Percentiles rank a stretch among this genome's conserved stretches.
These are phyloP conservation scores for Morinoia aosen DNA, from an alignment of 2,888 invertebrate genomes.

Conservation along the genomic window DNA sequence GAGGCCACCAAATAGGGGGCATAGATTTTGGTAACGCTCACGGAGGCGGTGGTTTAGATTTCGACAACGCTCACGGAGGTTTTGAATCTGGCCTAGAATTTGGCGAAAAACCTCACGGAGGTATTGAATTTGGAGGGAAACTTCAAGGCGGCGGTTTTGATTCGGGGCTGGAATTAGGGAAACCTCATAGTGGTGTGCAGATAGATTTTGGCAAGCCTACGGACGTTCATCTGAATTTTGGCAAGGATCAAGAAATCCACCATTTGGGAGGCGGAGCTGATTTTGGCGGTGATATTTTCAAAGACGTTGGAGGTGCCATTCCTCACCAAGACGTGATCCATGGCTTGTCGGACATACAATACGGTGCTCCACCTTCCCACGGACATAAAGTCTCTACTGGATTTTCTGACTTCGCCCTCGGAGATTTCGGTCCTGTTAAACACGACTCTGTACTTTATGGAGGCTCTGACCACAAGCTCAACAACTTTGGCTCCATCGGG, in stretches of 20 bases:
- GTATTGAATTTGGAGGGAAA: slow-evolving; percentile 2
- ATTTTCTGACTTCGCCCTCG: slow-evolving; percentile 40
- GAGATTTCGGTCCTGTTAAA: slow-evolving; percentile 42
- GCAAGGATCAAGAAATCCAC: neutral
- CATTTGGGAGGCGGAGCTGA: neutral
- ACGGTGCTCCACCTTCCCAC: neutral
- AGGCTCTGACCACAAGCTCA: neutral
- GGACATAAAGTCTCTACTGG: slow-evolving; percentile 41
- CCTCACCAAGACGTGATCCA: slow-evolving; percentile 42
- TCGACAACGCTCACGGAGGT: neutral
- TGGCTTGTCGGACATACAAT: neutral
- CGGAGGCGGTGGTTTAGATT: neutral
- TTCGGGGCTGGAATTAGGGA: neutral
- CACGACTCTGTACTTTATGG: neutral
- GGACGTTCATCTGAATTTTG: slow-evolving; percentile 28
- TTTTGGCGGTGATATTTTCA: neutral
- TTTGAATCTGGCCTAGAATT: slow-evolving; percentile 7
- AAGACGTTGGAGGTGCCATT: slow-evolving; percentile 32
- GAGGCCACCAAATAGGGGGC: neutral
- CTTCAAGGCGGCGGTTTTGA: neutral
- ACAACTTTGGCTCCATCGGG: neutral
- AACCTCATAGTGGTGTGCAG: slow-evolving; percentile 4
- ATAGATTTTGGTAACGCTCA: neutral
- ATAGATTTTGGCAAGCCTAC: neutral
- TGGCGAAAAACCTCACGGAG: neutral